Percentiles rank a stretch among this genome's conserved stretches.
Conservation (phyloP, 2,888 invertebrate species). For the Synergus japonicus region DNA sequence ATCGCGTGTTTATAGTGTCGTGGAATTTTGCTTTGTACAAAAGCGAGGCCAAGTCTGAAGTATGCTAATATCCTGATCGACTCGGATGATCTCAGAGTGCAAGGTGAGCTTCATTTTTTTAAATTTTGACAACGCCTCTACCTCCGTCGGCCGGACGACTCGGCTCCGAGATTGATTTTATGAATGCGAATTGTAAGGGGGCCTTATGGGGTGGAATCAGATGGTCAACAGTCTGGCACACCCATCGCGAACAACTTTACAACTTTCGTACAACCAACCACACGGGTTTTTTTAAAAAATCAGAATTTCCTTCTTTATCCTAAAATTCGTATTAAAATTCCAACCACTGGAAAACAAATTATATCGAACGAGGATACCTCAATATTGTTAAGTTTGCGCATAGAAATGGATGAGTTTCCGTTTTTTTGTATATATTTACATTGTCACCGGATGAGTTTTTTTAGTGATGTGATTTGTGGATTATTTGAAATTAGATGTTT, state of each 20-base stretch:
- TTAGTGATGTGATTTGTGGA: not conserved
- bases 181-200: slow-evolving; percentile 45
- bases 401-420: not conserved
- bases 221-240: slow-evolving; percentile 62
- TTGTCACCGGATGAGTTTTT: not conserved
- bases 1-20: slow-evolving; percentile 47
- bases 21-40: slow-evolving; percentile 28
- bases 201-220: slow-evolving; percentile 51
- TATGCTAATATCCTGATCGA: slow-evolving; percentile 34
- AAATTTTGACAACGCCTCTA: slow-evolving; percentile 2
- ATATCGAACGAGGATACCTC: too few species aligned
- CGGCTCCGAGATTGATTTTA: slow-evolving; percentile 35
- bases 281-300: not conserved
- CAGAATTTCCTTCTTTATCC: not conserved
- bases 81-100: slow-evolving; percentile 2
- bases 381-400: not conserved
- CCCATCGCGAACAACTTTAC: slow-evolving; percentile 46
- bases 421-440: not conserved
- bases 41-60: slow-evolving; percentile 28
- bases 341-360: not conserved
- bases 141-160: slow-evolving; percentile 23
- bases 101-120: slow-evolving; percentile 22
- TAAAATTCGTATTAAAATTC: not conserved
- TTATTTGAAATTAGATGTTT: not conserved
- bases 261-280: slow-evolving; percentile 6